Evolutionary conservation across 1,140 invertebrate genomes (phyloP).

Genomic region (Drosophila sechellia): DNA sequence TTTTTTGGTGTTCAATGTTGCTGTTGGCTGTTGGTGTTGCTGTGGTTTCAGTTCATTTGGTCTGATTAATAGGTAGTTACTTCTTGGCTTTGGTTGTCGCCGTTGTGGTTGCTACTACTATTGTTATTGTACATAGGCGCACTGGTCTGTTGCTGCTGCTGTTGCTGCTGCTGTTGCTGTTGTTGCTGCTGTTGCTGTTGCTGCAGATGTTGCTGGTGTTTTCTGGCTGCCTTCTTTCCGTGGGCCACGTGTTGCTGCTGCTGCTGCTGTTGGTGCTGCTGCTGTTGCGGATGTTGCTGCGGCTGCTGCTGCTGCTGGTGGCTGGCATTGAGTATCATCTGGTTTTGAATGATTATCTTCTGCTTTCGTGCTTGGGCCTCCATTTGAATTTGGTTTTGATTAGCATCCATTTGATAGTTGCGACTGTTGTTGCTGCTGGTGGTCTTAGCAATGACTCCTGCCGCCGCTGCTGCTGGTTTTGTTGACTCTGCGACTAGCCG

Average conservation of each 20-base stretch:
- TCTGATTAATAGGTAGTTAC: slow-evolving; percentile 78
- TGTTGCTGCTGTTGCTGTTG: slow-evolving; percentile 42
- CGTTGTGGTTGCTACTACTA: slow-evolving; percentile 59
- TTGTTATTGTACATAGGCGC: slow-evolving; percentile 70
- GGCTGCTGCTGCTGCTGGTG: slow-evolving; percentile 74
- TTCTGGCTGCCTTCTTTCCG: slow-evolving; percentile 41
- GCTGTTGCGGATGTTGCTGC: slow-evolving; percentile 56
- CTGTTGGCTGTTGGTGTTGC: slow-evolving; percentile 56
- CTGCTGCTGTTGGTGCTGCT: slow-evolving; percentile 58
- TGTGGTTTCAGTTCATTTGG: slow-evolving; percentile 43
- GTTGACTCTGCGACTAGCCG: slow-evolving; percentile 79
- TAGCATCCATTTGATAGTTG: slow-evolving; percentile 73
- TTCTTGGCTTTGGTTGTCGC: slow-evolving; percentile 70
- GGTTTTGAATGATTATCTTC: slow-evolving; percentile 83
- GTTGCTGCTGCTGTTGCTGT: slow-evolving; percentile 55
- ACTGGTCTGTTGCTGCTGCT: slow-evolving; percentile 56
- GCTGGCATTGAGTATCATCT: slow-evolving; percentile 80
- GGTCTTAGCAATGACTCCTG: slow-evolving; percentile 53
- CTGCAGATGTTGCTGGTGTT: slow-evolving; percentile 62
- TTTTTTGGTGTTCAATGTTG: slow-evolving; percentile 51
- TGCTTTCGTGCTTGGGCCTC: slow-evolving; percentile 72
- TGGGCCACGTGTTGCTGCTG: slow-evolving; percentile 47
- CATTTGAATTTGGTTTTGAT: slow-evolving; percentile 71
- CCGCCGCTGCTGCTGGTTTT: slow-evolving; percentile 64
- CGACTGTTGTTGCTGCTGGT: slow-evolving; percentile 65